Conservation (phyloP, 2,888 invertebrate genomes). For the Pristionchus arcanus region DNA sequence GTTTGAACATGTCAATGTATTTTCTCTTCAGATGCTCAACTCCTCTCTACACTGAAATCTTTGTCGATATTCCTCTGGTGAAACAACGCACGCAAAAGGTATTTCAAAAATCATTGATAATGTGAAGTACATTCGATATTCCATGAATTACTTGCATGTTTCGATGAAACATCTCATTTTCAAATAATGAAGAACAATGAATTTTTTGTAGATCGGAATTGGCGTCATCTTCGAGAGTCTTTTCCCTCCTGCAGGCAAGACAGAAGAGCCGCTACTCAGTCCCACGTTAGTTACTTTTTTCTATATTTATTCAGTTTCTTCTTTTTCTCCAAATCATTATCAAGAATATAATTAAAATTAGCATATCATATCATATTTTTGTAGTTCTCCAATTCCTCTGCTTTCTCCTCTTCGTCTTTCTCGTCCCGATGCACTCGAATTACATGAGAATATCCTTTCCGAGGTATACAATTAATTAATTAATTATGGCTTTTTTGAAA, state of each 20-base stretch:
- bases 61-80: slow-evolving; percentile 14
- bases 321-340: no score
- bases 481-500: background rate
- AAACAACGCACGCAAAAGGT: slow-evolving; percentile 48
- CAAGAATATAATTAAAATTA: background rate
- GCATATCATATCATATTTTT: background rate
- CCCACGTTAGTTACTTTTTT: background rate
- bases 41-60: background rate
- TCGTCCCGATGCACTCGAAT: slow-evolving; percentile 9
- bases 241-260: background rate
- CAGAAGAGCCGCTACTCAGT: slow-evolving; percentile 15
- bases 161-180: no score
- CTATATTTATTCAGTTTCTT: background rate
- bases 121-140: no score
- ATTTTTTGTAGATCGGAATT: slow-evolving; percentile 61
- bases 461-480: background rate
- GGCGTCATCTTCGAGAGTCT: slow-evolving; percentile 66
- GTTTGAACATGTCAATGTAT: no score
- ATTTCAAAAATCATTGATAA: background rate
- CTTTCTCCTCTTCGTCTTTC: slow-evolving; percentile 35
- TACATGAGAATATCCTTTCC: slow-evolving; percentile 1
- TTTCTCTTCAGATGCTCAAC: background rate
- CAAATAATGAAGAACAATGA: background rate
- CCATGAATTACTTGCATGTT: no score
- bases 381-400: background rate